Conservation (phyloP, 2,113 vertebrate species). For the Eulacestoma nigropectus region DNA sequence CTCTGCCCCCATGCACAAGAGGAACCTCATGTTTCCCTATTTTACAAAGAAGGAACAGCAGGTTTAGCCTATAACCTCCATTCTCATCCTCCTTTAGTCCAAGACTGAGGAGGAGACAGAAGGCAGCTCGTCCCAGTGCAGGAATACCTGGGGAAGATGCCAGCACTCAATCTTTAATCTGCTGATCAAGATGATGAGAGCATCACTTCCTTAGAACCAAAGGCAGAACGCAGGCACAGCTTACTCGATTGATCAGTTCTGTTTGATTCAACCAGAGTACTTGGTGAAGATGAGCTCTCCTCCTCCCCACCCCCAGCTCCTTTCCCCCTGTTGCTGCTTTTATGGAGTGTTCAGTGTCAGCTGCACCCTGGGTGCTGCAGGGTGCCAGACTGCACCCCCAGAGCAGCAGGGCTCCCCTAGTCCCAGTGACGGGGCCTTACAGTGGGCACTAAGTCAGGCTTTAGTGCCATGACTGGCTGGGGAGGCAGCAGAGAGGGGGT, state of each 20-base stretch:
- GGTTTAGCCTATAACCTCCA: background rate
- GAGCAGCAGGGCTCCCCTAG: background rate
- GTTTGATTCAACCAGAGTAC: background rate
- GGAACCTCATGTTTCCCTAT: rapidly evolving
- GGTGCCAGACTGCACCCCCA: background rate
- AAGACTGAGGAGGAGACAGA: background rate
- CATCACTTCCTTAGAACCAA: background rate
- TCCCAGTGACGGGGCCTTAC: background rate
- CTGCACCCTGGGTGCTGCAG: background rate
- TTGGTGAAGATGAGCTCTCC: background rate
- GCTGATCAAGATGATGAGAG: conserved; percentile 24
- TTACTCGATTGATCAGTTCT: background rate
- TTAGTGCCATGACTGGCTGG: rapidly evolving
- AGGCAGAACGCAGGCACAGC: background rate
- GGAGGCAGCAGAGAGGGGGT: background rate
- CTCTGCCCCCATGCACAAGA: background rate
- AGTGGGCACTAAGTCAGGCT: background rate
- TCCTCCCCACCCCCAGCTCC: background rate
- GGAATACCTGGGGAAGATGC: conserved; percentile 30
- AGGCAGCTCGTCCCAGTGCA: conserved; percentile 28
- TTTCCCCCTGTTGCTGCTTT: background rate
- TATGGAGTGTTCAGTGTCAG: rapidly evolving
- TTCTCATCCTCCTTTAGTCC: background rate
- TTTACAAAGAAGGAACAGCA: background rate
- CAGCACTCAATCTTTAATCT: conserved; percentile 55